These are phyloP conservation scores for Oryzias melastigma DNA, from an alignment of 2,113 vertebrate genomes.

Conservation along the genomic window DNA sequence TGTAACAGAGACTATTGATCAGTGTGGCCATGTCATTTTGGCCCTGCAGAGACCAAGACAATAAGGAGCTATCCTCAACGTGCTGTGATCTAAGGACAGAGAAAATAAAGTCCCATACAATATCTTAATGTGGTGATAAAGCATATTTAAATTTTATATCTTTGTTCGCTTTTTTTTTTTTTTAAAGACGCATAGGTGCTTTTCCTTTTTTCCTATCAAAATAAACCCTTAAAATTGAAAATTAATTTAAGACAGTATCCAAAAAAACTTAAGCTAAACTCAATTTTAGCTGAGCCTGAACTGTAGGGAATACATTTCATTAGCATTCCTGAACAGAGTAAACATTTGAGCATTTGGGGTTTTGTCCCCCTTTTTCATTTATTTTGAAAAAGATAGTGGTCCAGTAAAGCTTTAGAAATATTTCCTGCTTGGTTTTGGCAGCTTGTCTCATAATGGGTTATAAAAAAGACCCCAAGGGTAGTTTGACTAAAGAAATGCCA, in stretches of 20 bases:
- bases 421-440: too few species aligned
- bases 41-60: constrained; percentile 53
- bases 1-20: constrained; percentile 76
- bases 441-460: too few species aligned
- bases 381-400: neutral
- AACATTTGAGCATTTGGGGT: constrained; percentile 11
- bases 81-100: constrained; percentile 35
- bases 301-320: constrained; percentile 1
- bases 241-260: constrained; percentile 24
- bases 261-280: constrained; percentile 1
- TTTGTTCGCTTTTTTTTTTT: too few species aligned
- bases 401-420: too few species aligned
- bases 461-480: too few species aligned
- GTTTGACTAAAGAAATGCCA: too few species aligned
- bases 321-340: constrained; percentile 11
- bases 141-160: too few species aligned
- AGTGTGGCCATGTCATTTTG: constrained; percentile 59
- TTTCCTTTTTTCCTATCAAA: constrained; percentile 7
- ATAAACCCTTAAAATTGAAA: constrained; percentile 34
- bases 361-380: neutral
- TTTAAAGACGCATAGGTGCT: too few species aligned
- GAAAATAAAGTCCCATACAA: too few species aligned
- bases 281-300: constrained; percentile 11
- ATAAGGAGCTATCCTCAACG: constrained; percentile 44
- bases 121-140: too few species aligned